phyloP scores from a whole-genome alignment of 2,888 invertebrate genomes.

The Eutolmus rufibarbis region DNA sequence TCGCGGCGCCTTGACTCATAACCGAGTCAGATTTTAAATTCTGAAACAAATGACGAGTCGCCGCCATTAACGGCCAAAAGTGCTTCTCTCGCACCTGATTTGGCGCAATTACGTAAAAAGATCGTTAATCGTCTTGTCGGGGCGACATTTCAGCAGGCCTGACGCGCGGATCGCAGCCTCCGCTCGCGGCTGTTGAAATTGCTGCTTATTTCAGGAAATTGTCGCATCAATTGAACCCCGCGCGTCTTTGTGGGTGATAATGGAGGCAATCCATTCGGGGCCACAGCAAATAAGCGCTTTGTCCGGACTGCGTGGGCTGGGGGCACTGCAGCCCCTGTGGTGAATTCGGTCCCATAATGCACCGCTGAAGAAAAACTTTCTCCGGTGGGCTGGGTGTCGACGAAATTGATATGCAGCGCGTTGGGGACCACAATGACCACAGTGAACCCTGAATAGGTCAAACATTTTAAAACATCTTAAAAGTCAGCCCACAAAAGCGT shows the following conservation, averaged over 20 bases:
- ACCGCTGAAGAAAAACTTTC: neutral
- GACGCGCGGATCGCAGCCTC: neutral
- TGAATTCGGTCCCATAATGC: neutral
- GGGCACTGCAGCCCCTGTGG: neutral
- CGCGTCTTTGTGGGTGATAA: neutral
- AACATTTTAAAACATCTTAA: neutral
- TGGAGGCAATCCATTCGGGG: neutral
- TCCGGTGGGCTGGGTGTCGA: neutral
- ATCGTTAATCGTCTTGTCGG: neutral
- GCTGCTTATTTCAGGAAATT: neutral
- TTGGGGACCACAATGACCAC: neutral
- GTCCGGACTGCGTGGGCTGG: neutral
- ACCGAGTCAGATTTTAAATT: neutral
- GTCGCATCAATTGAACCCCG: neutral
- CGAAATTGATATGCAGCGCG: conserved; percentile 4
- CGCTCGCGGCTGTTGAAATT: neutral
- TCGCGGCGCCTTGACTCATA: neutral
- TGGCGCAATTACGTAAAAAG: neutral
- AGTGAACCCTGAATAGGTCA: neutral
- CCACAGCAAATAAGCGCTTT: neutral
- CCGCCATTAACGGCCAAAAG: neutral
- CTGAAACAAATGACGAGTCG: neutral
- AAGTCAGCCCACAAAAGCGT: neutral
- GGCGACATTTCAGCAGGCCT: neutral
- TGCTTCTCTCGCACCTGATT: neutral